Percentiles rank a stretch among this genome's conserved stretches.
These are phyloP conservation scores for Hydrolagus colliei DNA, from an alignment of 2,797 vertebrate genomes.

Conservation along the genomic window DNA sequence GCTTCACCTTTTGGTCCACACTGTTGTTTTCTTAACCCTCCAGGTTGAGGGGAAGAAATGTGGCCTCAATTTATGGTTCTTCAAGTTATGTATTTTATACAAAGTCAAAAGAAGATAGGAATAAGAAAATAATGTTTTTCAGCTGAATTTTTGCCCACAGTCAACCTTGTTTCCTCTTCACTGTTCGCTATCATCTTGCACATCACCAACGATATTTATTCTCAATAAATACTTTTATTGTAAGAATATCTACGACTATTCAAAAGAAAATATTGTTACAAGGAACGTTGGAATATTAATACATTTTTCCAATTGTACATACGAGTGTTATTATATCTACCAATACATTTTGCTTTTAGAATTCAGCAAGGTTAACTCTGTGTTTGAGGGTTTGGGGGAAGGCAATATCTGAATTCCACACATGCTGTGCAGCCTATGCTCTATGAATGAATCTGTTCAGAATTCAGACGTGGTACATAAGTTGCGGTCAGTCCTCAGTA, in stretches of 20 bases:
- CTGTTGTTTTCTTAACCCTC: too few relatives aligned
- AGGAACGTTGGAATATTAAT: too few relatives aligned
- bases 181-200: too few relatives aligned
- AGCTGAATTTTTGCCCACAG: too few relatives aligned
- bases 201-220: too few relatives aligned
- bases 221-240: too few relatives aligned
- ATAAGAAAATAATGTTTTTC: too few relatives aligned
- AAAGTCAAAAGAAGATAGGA: too few relatives aligned
- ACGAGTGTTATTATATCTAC: not conserved
- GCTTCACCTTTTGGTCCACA: not conserved
- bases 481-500: not conserved
- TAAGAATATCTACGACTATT: too few relatives aligned
- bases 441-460: not conserved
- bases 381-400: not conserved
- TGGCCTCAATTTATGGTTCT: not conserved
- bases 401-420: not conserved
- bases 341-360: not conserved
- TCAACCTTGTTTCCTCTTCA: too few relatives aligned
- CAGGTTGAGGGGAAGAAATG: not conserved
- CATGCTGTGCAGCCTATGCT: not conserved
- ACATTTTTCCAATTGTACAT: not conserved
- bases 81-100: not conserved
- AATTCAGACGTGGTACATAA: not conserved
- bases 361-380: not conserved
- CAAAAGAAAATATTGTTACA: too few relatives aligned